Evolutionary conservation across 2,888 invertebrate genomes (phyloP).

Genomic region (Watsonalla binaria): DNA sequence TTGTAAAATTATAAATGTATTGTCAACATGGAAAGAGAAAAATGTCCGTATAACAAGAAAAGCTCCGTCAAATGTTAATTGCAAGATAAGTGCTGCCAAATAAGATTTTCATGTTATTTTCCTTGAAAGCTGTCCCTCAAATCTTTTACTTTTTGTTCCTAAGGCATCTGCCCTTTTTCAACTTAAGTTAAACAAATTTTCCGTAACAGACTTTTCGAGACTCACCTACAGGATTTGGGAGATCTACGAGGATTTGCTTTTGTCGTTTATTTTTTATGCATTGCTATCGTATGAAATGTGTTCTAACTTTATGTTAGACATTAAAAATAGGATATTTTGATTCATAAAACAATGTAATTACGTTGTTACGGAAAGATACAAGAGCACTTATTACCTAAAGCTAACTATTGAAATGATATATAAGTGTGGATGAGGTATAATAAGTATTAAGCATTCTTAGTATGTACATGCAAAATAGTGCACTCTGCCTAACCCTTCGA

Average conservation of each 20-base stretch:
- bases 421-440: too few species aligned
- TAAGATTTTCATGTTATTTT: conserved; percentile 48
- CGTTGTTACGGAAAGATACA: too few species aligned
- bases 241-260: conserved; percentile 64
- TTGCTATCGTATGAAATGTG: too few species aligned
- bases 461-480: too few species aligned
- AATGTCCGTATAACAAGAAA: conserved; percentile 15
- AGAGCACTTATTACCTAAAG: too few species aligned
- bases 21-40: conserved; percentile 1
- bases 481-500: too few species aligned
- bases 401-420: too few species aligned
- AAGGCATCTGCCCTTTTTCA: conserved; percentile 61
- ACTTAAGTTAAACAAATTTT: conserved; percentile 70
- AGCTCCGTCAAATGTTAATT: conserved; percentile 51
- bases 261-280: conserved; percentile 41
- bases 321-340: too few species aligned
- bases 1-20: conserved; percentile 3
- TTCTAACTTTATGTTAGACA: too few species aligned
- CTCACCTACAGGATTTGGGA: conserved; percentile 64
- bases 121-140: conserved; percentile 49
- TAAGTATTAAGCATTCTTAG: too few species aligned
- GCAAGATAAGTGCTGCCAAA: conserved; percentile 55
- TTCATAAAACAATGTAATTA: too few species aligned
- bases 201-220: conserved; percentile 66
- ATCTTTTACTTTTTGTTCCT: conserved; percentile 59